Evolutionary conservation across 2,113 vertebrate species (phyloP), one percentile per base, ranked within the genome.

Genomic region (Orcinus orca): DNA sequence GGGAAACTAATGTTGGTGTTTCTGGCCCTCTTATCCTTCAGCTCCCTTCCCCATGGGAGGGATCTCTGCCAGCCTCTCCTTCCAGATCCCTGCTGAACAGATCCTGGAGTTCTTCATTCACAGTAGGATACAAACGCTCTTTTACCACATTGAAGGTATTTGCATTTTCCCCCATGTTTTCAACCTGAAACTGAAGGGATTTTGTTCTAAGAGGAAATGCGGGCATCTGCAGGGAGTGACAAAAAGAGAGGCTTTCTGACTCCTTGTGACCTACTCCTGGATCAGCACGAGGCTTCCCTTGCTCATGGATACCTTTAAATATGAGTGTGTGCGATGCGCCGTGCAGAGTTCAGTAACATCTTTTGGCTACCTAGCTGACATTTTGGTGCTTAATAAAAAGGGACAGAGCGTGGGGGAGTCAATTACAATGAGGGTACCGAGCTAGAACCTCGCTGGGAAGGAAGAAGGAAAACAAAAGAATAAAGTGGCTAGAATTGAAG

Each of bases 331-430:
- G 92, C 70, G 53, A 4, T 36, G 65, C 76, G 81, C 89, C 79
- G 1, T 92, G 96, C 74, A 63, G 77, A 88, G 96, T 88, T 90
- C 95, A 97, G 94, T 90, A 93, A 83, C 89, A 82, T 98, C 96
- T 97, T 97, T 96, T 95, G 97, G 79, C 95, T 97, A 97, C 93
- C 95, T 92, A 97, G 95, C 87, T 97, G 96, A 97, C 96, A 97
- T 96, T 97, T 96, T 95, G 90, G 92, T 92, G 93, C 93, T 93
- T 97, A 97, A 98, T 97, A 97, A 97, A 96, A 98, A 79, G 95
- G 95, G 93, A 96, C 97, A 96, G 95, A 98, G 96, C 92, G 95
- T 96, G 76, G 85, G 95, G 85, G 73, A 96, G 95, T 93, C 96
- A 93, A 79, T 97, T 96, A 97, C 87, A 97, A 87, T 92, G 91